phyloP scores from a whole-genome alignment of 2,888 invertebrate genomes.

The Caenorhabditis macrosperma region DNA sequence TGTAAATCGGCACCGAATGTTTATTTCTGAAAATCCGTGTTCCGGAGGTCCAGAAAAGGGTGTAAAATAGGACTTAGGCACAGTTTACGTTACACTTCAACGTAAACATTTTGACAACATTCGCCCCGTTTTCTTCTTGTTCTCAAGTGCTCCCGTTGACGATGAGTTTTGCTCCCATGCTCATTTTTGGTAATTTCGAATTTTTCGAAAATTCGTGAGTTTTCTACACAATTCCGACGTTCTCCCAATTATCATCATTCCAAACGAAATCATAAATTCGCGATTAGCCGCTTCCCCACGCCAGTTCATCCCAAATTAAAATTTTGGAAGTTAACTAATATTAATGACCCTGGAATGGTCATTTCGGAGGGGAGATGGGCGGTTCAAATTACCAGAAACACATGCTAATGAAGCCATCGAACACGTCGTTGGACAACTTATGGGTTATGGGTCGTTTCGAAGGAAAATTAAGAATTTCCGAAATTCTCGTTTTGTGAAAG shows the following conservation, averaged over 20 bases:
- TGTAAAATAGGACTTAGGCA: slow-evolving; percentile 7
- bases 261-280: no score
- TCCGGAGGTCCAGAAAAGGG: slow-evolving; percentile 2
- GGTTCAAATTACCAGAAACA: slow-evolving; percentile 3
- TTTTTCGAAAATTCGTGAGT: background rate
- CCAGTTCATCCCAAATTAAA: background rate
- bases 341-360: background rate
- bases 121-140: no score
- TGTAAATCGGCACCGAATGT: background rate
- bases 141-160: no score
- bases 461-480: no score
- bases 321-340: background rate
- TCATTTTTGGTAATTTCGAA: no score
- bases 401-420: background rate
- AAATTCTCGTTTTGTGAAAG: no score
- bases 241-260: background rate
- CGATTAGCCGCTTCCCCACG: no score
- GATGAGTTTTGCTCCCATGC: no score
- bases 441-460: no score
- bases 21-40: background rate
- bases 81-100: slow-evolving; percentile 1
- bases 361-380: no score
- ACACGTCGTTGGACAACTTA: background rate
- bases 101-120: slow-evolving; percentile 19
- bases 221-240: no score